Evolutionary conservation across 2,888 invertebrate genomes (phyloP).

Genomic region (Hydraecia micacea): DNA sequence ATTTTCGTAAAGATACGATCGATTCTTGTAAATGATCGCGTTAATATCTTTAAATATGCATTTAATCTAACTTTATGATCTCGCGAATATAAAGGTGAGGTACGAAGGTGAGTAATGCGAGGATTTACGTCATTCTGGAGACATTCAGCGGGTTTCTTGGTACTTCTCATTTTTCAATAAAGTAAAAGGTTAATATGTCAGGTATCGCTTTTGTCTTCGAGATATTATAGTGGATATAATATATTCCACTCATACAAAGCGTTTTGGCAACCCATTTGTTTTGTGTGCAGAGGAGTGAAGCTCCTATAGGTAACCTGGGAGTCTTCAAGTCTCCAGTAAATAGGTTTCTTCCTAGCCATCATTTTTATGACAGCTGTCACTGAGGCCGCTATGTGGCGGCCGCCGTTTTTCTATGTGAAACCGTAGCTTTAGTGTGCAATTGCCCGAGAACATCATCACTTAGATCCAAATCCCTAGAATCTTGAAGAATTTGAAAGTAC

Average conservation of each 20-base stretch:
- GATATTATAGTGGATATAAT: neutral
- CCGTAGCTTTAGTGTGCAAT: neutral
- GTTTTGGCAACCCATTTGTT: neutral
- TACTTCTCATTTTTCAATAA: slow-evolving; percentile 17
- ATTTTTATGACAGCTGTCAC: neutral
- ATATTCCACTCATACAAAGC: neutral
- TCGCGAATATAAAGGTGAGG: slow-evolving; percentile 37
- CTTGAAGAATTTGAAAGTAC: slow-evolving; percentile 26
- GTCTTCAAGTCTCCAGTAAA: neutral
- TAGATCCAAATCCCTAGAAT: neutral
- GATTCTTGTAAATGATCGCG: slow-evolving; percentile 48
- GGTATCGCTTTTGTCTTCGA: slow-evolving; percentile 19
- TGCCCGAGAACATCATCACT: neutral
- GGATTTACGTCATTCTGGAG: slow-evolving; percentile 47
- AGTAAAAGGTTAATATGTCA: slow-evolving; percentile 47
- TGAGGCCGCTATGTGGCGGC: neutral
- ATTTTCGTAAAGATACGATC: slow-evolving; percentile 63
- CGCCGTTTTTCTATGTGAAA: neutral
- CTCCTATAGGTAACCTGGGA: neutral
- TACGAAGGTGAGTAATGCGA: slow-evolving; percentile 46
- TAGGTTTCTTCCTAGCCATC: neutral
- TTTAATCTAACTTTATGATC: slow-evolving; percentile 62
- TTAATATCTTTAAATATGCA: slow-evolving; percentile 58
- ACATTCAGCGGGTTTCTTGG: slow-evolving; percentile 3
- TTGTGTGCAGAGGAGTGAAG: neutral